Percentiles rank a stretch among this genome's conserved stretches.
These are phyloP conservation scores for Macrocentrus cingulum DNA, from an alignment of 1,140 invertebrate species.

Conservation along the genomic window DNA sequence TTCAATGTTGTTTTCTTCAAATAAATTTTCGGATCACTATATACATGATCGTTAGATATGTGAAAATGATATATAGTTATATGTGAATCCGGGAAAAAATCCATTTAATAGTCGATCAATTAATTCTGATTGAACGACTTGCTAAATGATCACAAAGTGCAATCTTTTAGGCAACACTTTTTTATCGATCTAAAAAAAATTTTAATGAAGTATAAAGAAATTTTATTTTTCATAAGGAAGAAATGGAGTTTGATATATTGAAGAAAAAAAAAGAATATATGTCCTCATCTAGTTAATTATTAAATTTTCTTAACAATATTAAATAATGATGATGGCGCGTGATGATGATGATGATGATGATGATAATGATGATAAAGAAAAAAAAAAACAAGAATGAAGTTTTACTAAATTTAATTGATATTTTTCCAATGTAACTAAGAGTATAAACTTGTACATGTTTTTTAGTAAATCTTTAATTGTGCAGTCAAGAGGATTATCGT, in stretches of 20 bases:
- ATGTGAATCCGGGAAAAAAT: slow-evolving; percentile 21
- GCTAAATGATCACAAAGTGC: slow-evolving; percentile 60
- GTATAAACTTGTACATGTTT: slow-evolving; percentile 14
- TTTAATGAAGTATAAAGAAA: slow-evolving; percentile 52
- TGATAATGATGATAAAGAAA: background rate
- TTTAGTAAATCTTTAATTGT: slow-evolving; percentile 21
- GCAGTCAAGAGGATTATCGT: slow-evolving; percentile 14
- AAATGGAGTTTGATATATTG: slow-evolving; percentile 52
- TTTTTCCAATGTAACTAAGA: slow-evolving; percentile 24
- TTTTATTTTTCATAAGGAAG: slow-evolving; percentile 59
- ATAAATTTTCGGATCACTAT: background rate
- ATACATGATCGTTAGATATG: slow-evolving; percentile 6
- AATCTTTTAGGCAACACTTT: slow-evolving; percentile 59
- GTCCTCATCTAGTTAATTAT: slow-evolving; percentile 53
- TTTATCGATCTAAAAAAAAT: slow-evolving; percentile 44
- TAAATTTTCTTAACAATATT: slow-evolving; percentile 44
- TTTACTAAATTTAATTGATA: slow-evolving; percentile 28
- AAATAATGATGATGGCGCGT: background rate
- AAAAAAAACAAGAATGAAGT: slow-evolving; percentile 16
- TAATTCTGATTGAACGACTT: slow-evolving; percentile 44
- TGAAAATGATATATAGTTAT: background rate
- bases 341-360: slow-evolving; percentile 1
- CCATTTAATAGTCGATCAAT: slow-evolving; percentile 42
- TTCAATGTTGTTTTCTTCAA: slow-evolving; percentile 9
- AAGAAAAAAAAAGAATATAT: slow-evolving; percentile 39